These are phyloP conservation scores for Laticauda laticaudata DNA, from an alignment of 2,113 vertebrate genomes.

Conservation along the genomic window DNA sequence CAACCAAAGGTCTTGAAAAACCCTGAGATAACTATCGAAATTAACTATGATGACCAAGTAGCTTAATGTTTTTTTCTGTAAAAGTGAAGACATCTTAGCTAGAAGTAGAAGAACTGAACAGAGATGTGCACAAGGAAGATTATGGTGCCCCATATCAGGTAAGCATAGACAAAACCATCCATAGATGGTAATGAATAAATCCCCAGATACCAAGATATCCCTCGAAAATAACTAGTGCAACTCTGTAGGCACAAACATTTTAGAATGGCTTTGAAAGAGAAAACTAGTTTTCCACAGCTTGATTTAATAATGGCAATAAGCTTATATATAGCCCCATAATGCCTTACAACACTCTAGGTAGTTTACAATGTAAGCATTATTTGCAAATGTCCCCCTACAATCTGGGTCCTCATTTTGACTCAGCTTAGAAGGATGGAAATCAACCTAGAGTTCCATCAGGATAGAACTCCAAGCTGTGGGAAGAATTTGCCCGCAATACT, in stretches of 20 bases:
- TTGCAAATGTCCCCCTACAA: background rate
- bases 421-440: background rate
- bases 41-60: background rate
- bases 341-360: background rate
- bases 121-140: background rate
- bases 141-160: background rate
- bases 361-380: background rate
- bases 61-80: background rate
- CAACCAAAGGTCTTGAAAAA: background rate
- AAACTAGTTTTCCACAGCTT: background rate
- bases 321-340: no score
- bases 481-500: background rate
- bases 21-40: background rate
- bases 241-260: background rate
- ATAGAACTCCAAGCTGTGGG: background rate
- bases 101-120: background rate
- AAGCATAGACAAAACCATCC: background rate
- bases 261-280: background rate
- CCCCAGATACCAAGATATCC: background rate
- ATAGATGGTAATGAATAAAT: background rate
- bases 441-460: background rate
- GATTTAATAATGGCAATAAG: background rate
- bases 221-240: background rate
- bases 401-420: background rate
- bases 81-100: background rate